Percentiles rank a stretch among this genome's conserved stretches.
Conservation (phyloP, 2,113 vertebrate genomes). For the pig (Sus scrofa) region T2T-Sscrofa CM000815.6:118625501-118626000, state of each 20-base stretch:
- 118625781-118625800: not conserved
- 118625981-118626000: not conserved
- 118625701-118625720: not conserved
- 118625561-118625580: not conserved
- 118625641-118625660: not conserved
- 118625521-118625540: not conserved
- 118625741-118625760: not conserved
- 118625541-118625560: conserved; percentile 44
- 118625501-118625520: conserved; percentile 43
- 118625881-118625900: not conserved
- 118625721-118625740: not conserved
- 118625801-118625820: not conserved
- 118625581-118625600: not conserved
- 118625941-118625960: not conserved
- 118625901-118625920: not conserved
- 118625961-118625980: not conserved
- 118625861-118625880: not conserved
- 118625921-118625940: not conserved
- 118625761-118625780: not conserved
- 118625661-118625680: not conserved
- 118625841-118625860: not conserved
- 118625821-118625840: not conserved
- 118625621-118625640: not conserved
- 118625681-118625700: not conserved
- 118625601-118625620: not conserved